Percentiles rank a stretch among this genome's conserved stretches.
These are phyloP conservation scores for Cuculus canorus DNA, from an alignment of 2,797 vertebrate species.

Conservation along the genomic window DNA sequence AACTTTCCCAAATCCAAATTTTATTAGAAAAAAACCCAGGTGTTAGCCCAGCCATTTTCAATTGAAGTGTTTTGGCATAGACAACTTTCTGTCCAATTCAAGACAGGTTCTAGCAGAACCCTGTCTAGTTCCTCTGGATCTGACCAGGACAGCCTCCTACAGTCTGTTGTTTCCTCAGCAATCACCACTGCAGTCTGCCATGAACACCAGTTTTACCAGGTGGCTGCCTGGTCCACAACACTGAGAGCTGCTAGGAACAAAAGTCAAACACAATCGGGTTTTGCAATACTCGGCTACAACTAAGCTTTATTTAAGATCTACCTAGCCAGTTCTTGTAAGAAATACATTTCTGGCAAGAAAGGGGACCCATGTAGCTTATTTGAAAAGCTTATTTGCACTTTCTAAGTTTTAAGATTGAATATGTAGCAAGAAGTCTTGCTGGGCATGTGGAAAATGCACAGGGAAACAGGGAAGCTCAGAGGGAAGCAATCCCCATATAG, in stretches of 20 bases:
- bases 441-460: not conserved
- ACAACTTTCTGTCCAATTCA: not conserved
- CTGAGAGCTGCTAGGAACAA: not conserved
- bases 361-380: not conserved
- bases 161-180: not conserved
- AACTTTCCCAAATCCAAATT: not conserved
- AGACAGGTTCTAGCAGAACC: not conserved
- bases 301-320: not conserved
- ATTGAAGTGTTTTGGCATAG: not conserved
- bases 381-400: not conserved
- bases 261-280: not conserved
- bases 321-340: not conserved
- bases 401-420: not conserved
- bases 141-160: not conserved
- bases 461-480: not conserved
- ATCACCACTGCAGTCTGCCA: not conserved
- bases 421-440: not conserved
- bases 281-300: not conserved
- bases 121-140: not conserved
- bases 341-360: not conserved
- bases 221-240: not conserved
- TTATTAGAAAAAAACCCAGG: accelerated
- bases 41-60: not conserved
- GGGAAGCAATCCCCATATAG: not conserved
- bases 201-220: not conserved